Base-by-base conservation (phyloP, 2,113 vertebrate species). In the Amazona vittata region DNA sequence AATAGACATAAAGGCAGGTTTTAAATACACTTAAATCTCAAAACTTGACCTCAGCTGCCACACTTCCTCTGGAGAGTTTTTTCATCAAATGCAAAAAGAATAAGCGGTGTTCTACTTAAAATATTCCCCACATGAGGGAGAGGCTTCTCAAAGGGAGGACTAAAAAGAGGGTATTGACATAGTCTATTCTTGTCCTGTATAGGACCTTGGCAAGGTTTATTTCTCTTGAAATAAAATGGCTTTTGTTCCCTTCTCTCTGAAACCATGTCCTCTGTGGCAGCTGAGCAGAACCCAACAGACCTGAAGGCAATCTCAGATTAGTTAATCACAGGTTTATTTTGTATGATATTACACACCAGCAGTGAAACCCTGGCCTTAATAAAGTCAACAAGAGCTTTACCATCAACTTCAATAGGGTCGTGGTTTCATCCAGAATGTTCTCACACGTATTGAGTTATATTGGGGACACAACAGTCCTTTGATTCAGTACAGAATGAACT, bases 181-280 rank as follows among this genome's bases (percentile, higher is more conserved):
- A 46, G 60, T 86, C 69, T 82, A 35, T 83, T 95, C 82, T 93
- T 75, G 64, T 90, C 65, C 41, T 10, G 10, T n/a, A 71, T 24
- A 12, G 67, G 37, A 31, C 77, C 57, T 87, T 19, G 57, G 67
- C 0, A 0, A 93, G 86, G 87, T 75, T 92, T 93, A 63, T 86
- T 92, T 92, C 86, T 87, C 65, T 47, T 74, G 82, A 89, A 95
- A 94, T 83, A 83, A 91, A 96, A 95, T 83, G 59, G 53, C 75
- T 94, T 96, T 96, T 94, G 92, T 96, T 94, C 91, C 57, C 78
- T 74, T 84, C 87, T 69, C 59, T 84, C 81, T 95, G 84, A 91
- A 95, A 63, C 80, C 15, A 6, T 15, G 62, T 70, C 68, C 77
- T 90, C 80, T 71, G 77, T 75, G 79, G 73, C 75, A 88, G 81